Evolutionary conservation across 2,797 vertebrate genomes (phyloP), one percentile per base, ranked within the genome.

Genomic region (Galagoides demidoff): DNA sequence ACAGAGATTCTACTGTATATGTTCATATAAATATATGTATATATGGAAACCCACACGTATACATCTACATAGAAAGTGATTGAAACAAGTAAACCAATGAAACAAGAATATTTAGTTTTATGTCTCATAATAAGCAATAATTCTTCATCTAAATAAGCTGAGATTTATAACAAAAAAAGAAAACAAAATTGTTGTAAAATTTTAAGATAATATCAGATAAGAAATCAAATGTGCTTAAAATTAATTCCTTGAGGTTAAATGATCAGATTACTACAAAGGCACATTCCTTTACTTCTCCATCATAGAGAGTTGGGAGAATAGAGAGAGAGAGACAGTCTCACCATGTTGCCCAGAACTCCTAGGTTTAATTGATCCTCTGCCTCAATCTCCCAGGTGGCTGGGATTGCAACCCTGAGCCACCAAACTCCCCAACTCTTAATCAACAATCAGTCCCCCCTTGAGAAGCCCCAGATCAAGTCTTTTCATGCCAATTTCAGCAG

Each of bases 381-480:
- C 76, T 16, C 31, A 34, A 22, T n/a, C 52, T 57, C 52, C 52
- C n/a, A 55, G 57, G 52, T 78, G 34, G 76, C 31, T 78, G 22
- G 31, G 22, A 55, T 22, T 25, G 7, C 76, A 78, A 14, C 13
- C 13, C 2, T n/a, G n/a, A 52, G 52, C n/a, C 52, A 57, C 76
- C 76, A 23, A 66, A 17, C 31, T 3, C 11, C 31, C 31, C 5
- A 34, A 31, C 20, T 77, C 49, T 77, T 55, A 55, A n/a, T 85
- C 31, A 95, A 71, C 17, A 96, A 77, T 94, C 39, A 27, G 22
- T 57, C 37, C 59, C 9, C 45, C 88, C 90, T 93, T 64, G 43
- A 7, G 64, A 63, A 17, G 8, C 2, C 27, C 77, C 27, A 84
- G 81, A 70, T 25, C 20, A 61, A 59, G 9, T 34, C 22, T 63